phyloP scores from a whole-genome alignment of 2,888 invertebrate genomes.

The Eupithecia inturbata region DNA sequence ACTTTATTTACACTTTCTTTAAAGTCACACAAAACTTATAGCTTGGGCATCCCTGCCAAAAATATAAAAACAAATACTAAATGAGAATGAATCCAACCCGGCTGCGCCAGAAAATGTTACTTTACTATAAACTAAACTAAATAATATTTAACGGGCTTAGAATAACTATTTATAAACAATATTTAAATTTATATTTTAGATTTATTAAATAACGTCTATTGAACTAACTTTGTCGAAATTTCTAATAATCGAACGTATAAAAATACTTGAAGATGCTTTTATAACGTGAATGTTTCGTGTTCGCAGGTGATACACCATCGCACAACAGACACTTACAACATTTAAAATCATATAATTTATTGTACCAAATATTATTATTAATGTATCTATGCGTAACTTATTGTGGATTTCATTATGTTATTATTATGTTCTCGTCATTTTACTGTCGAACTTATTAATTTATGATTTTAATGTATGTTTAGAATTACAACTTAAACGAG shows the following conservation, averaged over 20 bases:
- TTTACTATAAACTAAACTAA: not conserved
- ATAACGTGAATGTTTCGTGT: constrained; percentile 29
- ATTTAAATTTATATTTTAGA: constrained; percentile 1
- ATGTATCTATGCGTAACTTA: constrained; percentile 77
- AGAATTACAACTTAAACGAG: constrained; percentile 55
- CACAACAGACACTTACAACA: constrained; percentile 65
- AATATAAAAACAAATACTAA: not conserved
- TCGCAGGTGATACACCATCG: constrained; percentile 63
- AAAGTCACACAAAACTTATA: not conserved
- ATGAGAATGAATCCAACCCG: not conserved
- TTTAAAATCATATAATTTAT: constrained; percentile 64
- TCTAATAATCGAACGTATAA: not conserved
- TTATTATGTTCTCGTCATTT: constrained; percentile 54
- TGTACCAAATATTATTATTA: constrained; percentile 83
- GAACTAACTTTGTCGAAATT: not conserved
- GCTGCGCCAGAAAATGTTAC: constrained; percentile 9
- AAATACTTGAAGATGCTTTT: constrained; percentile 11
- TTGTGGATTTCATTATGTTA: constrained; percentile 62
- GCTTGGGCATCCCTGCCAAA: not conserved
- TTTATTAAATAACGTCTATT: not conserved
- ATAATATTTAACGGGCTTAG: constrained; percentile 5
- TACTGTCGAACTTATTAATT: constrained; percentile 68
- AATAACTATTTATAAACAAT: constrained; percentile 2
- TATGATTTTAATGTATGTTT: constrained; percentile 67
- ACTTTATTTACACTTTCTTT: not conserved